These are phyloP conservation scores for western clawed frog (Xenopus tropicalis) DNA, from an alignment of 2,113 vertebrate genomes.

Conservation along the genomic window UCB_Xtro_10.0 CM004449.2:78313001-78313500, in stretches of 20 bases:
- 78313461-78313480: conserved; percentile 29
- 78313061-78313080: too few relatives aligned
- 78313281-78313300: conserved; percentile 13
- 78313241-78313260: conserved; percentile 18
- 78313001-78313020: too few relatives aligned
- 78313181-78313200: neutral
- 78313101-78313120: too few relatives aligned
- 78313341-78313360: conserved; percentile 27
- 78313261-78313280: conserved; percentile 29
- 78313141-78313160: too few relatives aligned
- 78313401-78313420: conserved; percentile 39
- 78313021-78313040: too few relatives aligned
- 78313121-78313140: too few relatives aligned
- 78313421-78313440: conserved; percentile 25
- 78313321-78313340: conserved; percentile 20
- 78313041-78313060: too few relatives aligned
- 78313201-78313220: neutral
- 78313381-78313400: conserved; percentile 28
- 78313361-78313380: conserved; percentile 39
- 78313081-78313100: too few relatives aligned
- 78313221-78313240: conserved; percentile 11
- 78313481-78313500: conserved; percentile 11
- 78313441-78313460: conserved; percentile 24
- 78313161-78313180: neutral
- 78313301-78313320: conserved; percentile 35